Evolutionary conservation across 2,888 invertebrate genomes (phyloP).

Genomic region (Spialia ferax): DNA sequence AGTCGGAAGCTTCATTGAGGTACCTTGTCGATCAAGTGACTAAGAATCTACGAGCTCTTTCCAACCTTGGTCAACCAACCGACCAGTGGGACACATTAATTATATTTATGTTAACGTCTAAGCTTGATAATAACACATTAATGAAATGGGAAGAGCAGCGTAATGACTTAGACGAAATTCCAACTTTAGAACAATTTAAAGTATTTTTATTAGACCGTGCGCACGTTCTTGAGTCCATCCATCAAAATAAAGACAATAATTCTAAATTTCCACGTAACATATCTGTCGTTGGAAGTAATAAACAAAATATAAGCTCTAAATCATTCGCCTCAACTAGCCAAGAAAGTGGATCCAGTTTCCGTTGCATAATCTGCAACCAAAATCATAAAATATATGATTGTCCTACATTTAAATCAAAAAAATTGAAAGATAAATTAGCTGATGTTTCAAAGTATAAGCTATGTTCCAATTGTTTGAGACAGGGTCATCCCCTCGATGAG

Average conservation of each 20-base stretch:
- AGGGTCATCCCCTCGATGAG: not conserved
- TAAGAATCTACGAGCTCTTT: not conserved
- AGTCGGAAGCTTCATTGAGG: not conserved
- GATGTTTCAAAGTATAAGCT: not conserved
- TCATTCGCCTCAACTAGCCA: not conserved
- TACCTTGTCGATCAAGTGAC: not conserved
- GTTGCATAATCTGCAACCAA: not conserved
- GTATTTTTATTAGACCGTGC: not conserved
- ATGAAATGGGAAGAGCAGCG: not conserved
- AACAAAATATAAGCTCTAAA: not conserved
- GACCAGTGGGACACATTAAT: not conserved
- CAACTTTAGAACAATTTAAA: not conserved
- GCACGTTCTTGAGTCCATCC: not conserved
- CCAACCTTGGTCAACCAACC: not conserved
- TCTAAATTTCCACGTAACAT: not conserved
- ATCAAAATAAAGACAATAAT: not conserved
- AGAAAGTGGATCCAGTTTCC: not conserved
- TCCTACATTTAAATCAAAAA: not conserved
- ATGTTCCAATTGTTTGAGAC: not conserved
- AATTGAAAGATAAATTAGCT: not conserved
- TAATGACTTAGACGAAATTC: not conserved
- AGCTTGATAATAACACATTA: not conserved
- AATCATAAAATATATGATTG: constrained; percentile 4
- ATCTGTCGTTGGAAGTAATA: not conserved
- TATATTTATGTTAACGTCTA: not conserved